Evolutionary conservation across 2,113 vertebrate genomes (phyloP).

Genomic region (Tachuris rubrigastra): DNA sequence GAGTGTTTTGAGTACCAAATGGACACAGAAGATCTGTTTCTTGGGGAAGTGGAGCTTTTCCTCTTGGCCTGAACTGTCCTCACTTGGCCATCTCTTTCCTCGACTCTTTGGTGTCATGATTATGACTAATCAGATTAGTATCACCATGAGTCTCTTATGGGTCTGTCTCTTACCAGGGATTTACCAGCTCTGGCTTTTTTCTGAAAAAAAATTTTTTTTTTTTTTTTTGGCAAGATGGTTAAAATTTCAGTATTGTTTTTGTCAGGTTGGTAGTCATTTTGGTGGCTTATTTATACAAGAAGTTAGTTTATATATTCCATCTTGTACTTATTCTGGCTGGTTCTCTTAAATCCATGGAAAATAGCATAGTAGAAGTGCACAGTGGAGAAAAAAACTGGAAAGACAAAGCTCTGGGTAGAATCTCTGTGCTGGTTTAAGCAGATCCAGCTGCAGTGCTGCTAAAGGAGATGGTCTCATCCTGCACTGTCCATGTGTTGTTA

Average conservation of each 20-base stretch:
- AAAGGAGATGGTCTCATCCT: background rate
- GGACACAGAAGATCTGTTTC: background rate
- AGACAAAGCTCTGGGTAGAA: background rate
- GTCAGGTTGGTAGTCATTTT: background rate
- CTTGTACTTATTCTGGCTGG: background rate
- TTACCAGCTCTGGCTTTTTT: background rate
- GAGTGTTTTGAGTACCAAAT: background rate
- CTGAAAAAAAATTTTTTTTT: too few species aligned
- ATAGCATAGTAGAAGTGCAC: background rate
- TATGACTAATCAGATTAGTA: background rate
- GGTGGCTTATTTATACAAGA: slow-evolving; percentile 5
- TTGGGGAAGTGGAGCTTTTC: accelerated
- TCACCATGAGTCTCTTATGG: background rate
- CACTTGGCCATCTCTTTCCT: background rate
- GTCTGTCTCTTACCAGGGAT: background rate
- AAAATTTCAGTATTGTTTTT: background rate
- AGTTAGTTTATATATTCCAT: background rate
- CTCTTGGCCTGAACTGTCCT: background rate
- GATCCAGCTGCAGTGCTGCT: background rate
- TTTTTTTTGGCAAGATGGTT: background rate
- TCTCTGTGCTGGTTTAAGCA: background rate
- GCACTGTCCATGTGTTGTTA: accelerated
- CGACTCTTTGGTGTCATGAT: background rate
- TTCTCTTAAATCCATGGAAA: background rate
- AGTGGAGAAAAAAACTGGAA: background rate